Conservation (phyloP, 2,797 vertebrate species). For the Anabas testudineus region DNA sequence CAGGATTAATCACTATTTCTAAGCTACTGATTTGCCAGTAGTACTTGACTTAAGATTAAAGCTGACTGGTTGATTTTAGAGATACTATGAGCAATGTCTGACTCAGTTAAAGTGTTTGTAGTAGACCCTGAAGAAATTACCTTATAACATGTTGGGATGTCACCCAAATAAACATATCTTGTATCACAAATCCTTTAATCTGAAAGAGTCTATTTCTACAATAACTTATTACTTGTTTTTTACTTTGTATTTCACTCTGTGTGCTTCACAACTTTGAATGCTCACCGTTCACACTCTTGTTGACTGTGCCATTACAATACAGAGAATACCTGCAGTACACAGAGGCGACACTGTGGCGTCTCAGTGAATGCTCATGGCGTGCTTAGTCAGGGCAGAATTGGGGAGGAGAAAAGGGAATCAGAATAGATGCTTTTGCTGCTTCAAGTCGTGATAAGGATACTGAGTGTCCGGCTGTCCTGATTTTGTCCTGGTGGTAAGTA, state of each 20-base stretch:
- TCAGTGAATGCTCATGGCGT: conserved; percentile 35
- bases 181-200: conserved; percentile 18
- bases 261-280: conserved; percentile 35
- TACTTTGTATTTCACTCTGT: conserved; percentile 8
- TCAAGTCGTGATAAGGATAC: background rate
- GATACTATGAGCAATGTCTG: conserved; percentile 21
- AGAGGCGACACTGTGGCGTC: conserved; percentile 29
- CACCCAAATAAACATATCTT: background rate
- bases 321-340: conserved; percentile 36
- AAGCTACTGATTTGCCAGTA: conserved; percentile 10
- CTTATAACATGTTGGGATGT: background rate
- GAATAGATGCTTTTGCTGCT: conserved; percentile 58
- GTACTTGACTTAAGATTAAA: conserved; percentile 11
- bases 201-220: background rate
- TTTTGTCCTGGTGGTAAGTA: conserved; percentile 9
- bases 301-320: conserved; percentile 42
- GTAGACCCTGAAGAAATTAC: background rate
- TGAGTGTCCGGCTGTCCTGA: too few species aligned
- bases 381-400: conserved; percentile 36
- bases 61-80: background rate
- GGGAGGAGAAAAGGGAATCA: conserved; percentile 55
- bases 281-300: conserved; percentile 33
- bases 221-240: background rate
- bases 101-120: conserved; percentile 20
- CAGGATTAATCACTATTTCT: background rate